Conservation (phyloP, 2,888 invertebrate genomes). For the Lampropteryx suffumata region DNA sequence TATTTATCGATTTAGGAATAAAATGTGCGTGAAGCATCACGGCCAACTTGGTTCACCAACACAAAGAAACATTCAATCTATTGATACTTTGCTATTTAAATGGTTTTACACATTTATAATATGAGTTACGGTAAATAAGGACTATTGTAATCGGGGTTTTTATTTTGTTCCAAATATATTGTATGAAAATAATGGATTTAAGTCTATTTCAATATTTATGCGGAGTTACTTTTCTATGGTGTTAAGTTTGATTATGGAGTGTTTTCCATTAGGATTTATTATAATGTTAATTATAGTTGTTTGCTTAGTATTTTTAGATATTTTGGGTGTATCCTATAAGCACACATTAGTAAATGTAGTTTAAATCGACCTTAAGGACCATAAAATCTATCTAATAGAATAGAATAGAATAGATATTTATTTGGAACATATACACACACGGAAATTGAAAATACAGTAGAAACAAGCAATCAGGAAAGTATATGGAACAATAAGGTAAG, state of each 20-base stretch:
- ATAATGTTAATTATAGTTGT: not conserved
- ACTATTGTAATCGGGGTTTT: slow-evolving; percentile 64
- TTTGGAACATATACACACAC: no score
- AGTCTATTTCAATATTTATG: slow-evolving; percentile 76
- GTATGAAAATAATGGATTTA: slow-evolving; percentile 79
- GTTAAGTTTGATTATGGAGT: slow-evolving; percentile 18
- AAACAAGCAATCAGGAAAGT: no score
- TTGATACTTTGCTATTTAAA: slow-evolving; percentile 80
- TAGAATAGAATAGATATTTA: no score
- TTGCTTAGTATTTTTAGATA: no score
- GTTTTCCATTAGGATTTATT: slow-evolving; percentile 9
- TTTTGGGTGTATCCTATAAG: no score
- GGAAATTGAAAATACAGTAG: no score
- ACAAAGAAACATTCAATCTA: slow-evolving; percentile 77
- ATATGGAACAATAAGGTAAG: no score
- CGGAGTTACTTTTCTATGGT: slow-evolving; percentile 27
- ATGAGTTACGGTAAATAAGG: slow-evolving; percentile 77
- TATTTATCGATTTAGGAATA: slow-evolving; percentile 56
- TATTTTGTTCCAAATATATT: slow-evolving; percentile 72
- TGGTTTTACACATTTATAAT: slow-evolving; percentile 83
- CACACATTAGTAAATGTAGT: no score
- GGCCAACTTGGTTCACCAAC: slow-evolving; percentile 80
- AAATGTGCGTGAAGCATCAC: slow-evolving; percentile 80
- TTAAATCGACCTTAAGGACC: no score
- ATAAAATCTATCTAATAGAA: no score